Conservation (phyloP, 2,113 vertebrate genomes). For the Catharus bicknelli region DNA sequence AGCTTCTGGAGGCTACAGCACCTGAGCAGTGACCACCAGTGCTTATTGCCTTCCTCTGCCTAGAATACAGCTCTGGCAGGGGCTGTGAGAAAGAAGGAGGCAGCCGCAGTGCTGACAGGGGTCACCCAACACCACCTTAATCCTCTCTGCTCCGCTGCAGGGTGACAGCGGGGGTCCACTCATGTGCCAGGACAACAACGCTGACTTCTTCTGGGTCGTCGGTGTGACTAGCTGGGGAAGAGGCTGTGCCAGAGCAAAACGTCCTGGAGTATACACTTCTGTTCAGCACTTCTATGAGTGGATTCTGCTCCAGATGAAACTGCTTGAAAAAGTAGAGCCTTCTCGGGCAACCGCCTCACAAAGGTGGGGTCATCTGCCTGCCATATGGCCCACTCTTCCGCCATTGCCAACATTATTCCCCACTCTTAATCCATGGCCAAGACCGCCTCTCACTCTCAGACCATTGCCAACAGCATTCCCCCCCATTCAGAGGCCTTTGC, state of each 20-base stretch:
- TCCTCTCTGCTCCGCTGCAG: neutral
- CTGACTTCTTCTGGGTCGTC: neutral
- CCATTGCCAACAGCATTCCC: neutral
- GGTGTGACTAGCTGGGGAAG: neutral
- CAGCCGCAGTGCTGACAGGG: neutral
- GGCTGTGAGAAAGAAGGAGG: neutral
- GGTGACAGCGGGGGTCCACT: neutral
- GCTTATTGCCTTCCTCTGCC: neutral
- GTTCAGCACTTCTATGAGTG: neutral
- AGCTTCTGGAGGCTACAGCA: neutral
- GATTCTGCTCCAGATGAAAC: neutral
- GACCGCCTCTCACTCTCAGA: neutral
- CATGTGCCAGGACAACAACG: neutral
- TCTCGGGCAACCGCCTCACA: accelerated
- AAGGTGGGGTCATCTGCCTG: neutral
- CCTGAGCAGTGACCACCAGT: too few relatives aligned
- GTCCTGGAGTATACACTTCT: neutral
- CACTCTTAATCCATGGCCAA: neutral
- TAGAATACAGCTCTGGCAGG: neutral
- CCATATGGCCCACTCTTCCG: neutral
- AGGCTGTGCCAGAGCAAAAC: neutral
- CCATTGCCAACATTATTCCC: accelerated
- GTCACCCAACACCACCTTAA: neutral
- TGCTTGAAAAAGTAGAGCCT: neutral
- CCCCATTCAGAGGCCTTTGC: too few relatives aligned